Evolutionary conservation across 2,797 vertebrate genomes (phyloP), one percentile per base, ranked within the genome.

Genomic region (Semotilus atromaculatus): DNA sequence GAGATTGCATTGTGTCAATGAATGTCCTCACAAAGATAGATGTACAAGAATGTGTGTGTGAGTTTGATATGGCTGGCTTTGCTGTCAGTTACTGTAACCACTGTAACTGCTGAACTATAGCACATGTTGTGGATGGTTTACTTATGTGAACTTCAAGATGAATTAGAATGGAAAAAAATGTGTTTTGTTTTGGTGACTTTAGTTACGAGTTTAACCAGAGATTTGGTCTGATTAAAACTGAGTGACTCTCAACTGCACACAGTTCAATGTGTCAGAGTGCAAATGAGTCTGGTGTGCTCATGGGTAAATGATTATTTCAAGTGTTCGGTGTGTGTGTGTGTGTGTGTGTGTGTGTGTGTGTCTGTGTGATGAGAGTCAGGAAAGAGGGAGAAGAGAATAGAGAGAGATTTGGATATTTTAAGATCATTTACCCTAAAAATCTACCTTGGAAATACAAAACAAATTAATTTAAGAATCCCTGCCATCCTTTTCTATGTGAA

Each of bases 281-380:
- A 70, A 84, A 80, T 84, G 82, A 84, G 82, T 84, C 64, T 80
- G 82, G 79, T 87, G 75, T 83, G 70, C 78, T 71, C 51, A 71
- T 79, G 75, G 83, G 83, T 84, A 84, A 84, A 84, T 79, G 83
- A 84, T 84, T 84, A 79, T 71, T 62, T 84, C 62, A 70, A 31
- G 29, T 67, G 78, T 77, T 83, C 45, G 55, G 77, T 87, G 77
- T 53, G 64, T 71, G 45, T 70, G 68, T 80, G 64, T 64, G 66
- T 51, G 55, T 34, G 70, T 68, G 62, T 62, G 43, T 48, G 40
- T 86, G 55, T 85, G 62, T 75, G 34, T 68, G 75, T 80, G 71
- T 72, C 36, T 83, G 71, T 55, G 58, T 67, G 58, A 76, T 58
- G 58, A 29, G 38, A 78, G 62, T 77, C 31, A 31, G 23, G 34